Conservation (phyloP, 1,140 invertebrate genomes). For the Drosophila repletoides region DNA sequence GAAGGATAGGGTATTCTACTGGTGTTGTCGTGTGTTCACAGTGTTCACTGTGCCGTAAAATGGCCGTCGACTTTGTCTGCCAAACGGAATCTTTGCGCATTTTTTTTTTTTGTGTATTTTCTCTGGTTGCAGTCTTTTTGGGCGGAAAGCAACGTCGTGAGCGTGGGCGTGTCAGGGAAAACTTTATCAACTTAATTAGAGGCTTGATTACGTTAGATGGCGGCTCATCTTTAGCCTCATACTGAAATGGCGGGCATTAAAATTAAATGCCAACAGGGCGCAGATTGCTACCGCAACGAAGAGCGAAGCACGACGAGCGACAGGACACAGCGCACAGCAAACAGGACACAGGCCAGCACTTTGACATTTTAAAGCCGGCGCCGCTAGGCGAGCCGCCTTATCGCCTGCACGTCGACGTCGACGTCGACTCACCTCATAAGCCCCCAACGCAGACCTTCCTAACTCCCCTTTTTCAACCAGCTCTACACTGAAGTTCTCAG, state of each 20-base stretch:
- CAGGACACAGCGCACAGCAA: neutral
- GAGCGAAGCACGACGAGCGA: neutral
- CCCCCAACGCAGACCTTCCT: too few relatives aligned
- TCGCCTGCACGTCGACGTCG: conserved; percentile 58
- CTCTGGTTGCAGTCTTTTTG: conserved; percentile 3
- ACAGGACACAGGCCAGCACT: conserved; percentile 8
- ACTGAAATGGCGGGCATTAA: conserved; percentile 45
- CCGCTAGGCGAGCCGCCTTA: conserved; percentile 44
- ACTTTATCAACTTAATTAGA: conserved; percentile 80
- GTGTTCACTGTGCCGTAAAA: conserved; percentile 65
- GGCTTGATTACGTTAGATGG: conserved; percentile 72
- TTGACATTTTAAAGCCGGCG: conserved; percentile 67
- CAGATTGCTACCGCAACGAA: conserved; percentile 23
- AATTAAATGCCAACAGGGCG: conserved; percentile 50
- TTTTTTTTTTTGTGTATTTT: conserved; percentile 4
- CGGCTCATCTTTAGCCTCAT: conserved; percentile 30
- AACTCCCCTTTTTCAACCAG: too few relatives aligned
- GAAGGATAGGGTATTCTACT: too few relatives aligned
- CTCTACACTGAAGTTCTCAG: too few relatives aligned
- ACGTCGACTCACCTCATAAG: neutral
- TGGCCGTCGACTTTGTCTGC: conserved; percentile 62
- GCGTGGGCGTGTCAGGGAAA: conserved; percentile 34
- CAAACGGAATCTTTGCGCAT: conserved; percentile 34
- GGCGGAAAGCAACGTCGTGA: neutral
- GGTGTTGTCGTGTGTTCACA: conserved; percentile 23